Conservation (phyloP, 2,888 invertebrate genomes). For the Lepeophtheirus nordmannii region DNA sequence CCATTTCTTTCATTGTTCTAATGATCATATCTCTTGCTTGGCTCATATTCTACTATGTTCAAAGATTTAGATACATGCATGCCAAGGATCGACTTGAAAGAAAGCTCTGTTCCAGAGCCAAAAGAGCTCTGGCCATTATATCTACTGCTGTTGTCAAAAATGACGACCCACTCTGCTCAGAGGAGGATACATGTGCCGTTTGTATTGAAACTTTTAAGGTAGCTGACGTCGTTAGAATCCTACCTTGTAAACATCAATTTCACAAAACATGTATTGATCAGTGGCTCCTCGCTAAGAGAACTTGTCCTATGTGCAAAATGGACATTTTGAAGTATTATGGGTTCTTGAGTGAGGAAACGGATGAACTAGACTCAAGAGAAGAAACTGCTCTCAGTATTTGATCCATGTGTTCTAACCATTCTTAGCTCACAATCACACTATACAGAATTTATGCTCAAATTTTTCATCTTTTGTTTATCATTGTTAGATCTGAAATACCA, state of each 20-base stretch:
- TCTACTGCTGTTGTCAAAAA: slow-evolving; percentile 6
- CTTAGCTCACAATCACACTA: too few species aligned
- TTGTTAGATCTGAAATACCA: too few species aligned
- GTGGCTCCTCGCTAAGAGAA: slow-evolving; percentile 83
- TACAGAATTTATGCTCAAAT: too few species aligned
- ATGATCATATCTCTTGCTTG: slow-evolving; percentile 88
- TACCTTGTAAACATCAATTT: slow-evolving; percentile 64
- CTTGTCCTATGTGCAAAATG: slow-evolving; percentile 93
- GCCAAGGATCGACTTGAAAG: slow-evolving; percentile 70
- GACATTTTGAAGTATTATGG: slow-evolving; percentile 81
- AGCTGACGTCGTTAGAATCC: slow-evolving; percentile 38
- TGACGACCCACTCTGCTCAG: slow-evolving; percentile 3
- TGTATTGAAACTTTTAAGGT: slow-evolving; percentile 41
- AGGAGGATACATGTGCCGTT: slow-evolving; percentile 30
- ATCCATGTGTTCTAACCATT: background rate
- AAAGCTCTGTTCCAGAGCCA: slow-evolving; percentile 10
- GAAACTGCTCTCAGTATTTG: background rate
- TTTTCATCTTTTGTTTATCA: too few species aligned
- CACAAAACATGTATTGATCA: slow-evolving; percentile 92
- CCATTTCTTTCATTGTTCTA: slow-evolving; percentile 82
- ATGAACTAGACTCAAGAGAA: background rate
- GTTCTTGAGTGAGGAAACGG: slow-evolving; percentile 44
- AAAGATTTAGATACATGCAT: slow-evolving; percentile 80
- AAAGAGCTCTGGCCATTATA: slow-evolving; percentile 18
- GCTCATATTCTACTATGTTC: slow-evolving; percentile 90